phyloP scores from a whole-genome alignment of 2,888 invertebrate genomes.

The Acleris literana region DNA sequence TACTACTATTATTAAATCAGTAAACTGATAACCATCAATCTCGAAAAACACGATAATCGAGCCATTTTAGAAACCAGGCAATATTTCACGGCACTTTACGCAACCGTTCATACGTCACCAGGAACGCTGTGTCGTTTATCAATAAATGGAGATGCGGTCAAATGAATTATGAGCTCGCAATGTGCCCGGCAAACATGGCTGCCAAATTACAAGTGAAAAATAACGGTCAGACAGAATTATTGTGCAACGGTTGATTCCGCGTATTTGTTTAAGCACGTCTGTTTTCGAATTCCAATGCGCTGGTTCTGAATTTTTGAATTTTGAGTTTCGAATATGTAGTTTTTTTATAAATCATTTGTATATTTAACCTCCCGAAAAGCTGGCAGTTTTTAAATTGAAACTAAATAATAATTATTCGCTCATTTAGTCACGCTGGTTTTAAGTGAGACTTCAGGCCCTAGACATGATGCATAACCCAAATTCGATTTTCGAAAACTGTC shows the following conservation, averaged over 20 bases:
- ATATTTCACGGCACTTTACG: constrained; percentile 28
- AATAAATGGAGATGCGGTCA: constrained; percentile 65
- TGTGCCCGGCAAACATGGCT: constrained; percentile 63
- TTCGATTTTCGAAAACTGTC: too few relatives aligned
- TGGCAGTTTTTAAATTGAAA: too few relatives aligned
- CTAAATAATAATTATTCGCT: too few relatives aligned
- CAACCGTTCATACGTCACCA: constrained; percentile 35
- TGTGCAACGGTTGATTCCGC: constrained; percentile 66
- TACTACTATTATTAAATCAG: too few relatives aligned
- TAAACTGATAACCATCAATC: background rate
- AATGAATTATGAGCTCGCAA: constrained; percentile 66
- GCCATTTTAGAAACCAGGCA: constrained; percentile 7
- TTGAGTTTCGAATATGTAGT: background rate
- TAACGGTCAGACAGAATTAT: constrained; percentile 70
- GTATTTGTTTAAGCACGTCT: constrained; percentile 53
- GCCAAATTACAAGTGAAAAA: constrained; percentile 72
- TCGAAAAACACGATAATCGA: constrained; percentile 19
- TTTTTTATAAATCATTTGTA: too few relatives aligned
- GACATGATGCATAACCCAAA: too few relatives aligned
- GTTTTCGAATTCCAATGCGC: constrained; percentile 45
- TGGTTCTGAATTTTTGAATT: constrained; percentile 5
- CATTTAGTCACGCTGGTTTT: too few relatives aligned
- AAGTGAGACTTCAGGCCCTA: too few relatives aligned
- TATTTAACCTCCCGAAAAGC: too few relatives aligned
- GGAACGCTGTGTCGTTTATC: constrained; percentile 55